Evolutionary conservation across 2,888 invertebrate genomes (phyloP).

Genomic region (Campopleginae sp.): DNA sequence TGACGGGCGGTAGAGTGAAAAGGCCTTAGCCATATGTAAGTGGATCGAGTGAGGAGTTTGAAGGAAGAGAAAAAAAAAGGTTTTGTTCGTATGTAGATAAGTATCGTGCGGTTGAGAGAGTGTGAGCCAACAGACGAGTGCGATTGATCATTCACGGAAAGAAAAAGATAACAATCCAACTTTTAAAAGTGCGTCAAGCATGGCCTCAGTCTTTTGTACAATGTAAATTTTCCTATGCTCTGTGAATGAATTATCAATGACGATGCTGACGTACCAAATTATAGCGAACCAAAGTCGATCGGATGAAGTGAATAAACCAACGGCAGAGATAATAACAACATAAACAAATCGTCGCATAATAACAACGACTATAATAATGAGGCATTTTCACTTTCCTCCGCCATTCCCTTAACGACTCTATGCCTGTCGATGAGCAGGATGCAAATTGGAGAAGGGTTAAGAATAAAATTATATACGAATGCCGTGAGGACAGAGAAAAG

Average conservation of each 20-base stretch:
- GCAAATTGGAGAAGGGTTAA: slow-evolving; percentile 60
- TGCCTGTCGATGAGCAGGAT: slow-evolving; percentile 41
- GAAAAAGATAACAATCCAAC: slow-evolving; percentile 10
- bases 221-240: background rate
- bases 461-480: slow-evolving; percentile 60
- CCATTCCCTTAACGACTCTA: slow-evolving; percentile 51
- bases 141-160: slow-evolving; percentile 16
- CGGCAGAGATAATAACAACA: slow-evolving; percentile 8
- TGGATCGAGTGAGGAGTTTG: slow-evolving; percentile 1
- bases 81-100: slow-evolving; percentile 8
- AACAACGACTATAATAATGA: slow-evolving; percentile 38
- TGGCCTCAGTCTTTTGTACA: slow-evolving; percentile 12
- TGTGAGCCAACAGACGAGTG: background rate
- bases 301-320: slow-evolving; percentile 38
- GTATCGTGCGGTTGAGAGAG: slow-evolving; percentile 5
- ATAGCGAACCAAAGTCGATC: slow-evolving; percentile 52
- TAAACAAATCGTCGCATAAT: slow-evolving; percentile 23
- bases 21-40: background rate
- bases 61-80: background rate
- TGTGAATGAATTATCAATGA: slow-evolving; percentile 24
- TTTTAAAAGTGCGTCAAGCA: slow-evolving; percentile 3
- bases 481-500: slow-evolving; percentile 41
- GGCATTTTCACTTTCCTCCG: slow-evolving; percentile 44
- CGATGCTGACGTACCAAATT: background rate
- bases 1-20: slow-evolving; percentile 16